Evolutionary conservation across 1,140 invertebrate species (phyloP).

Genomic region (Thaumetopoea pityocampa): DNA sequence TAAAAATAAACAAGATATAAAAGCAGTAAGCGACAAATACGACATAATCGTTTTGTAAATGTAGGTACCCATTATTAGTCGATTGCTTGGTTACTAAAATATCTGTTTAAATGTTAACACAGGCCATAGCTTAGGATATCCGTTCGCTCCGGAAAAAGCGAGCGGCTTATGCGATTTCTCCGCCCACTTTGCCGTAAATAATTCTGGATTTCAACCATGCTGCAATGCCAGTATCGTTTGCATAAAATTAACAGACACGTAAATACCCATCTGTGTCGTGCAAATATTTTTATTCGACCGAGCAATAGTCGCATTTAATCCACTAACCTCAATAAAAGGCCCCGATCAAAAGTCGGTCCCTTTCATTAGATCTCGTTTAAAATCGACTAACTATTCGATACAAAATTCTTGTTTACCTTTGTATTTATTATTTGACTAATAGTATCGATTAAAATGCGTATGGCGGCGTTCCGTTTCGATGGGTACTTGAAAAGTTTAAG

Average conservation of each 20-base stretch:
- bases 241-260: conserved; percentile 11
- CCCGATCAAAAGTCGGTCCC: not conserved
- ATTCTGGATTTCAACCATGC: too few species aligned
- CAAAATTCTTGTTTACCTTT: conserved; percentile 7
- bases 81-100: too few species aligned
- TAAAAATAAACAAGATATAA: too few species aligned
- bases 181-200: too few species aligned
- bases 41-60: too few species aligned
- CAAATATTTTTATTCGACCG: conserved; percentile 15
- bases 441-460: conserved; percentile 11
- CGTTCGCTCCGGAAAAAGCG: too few species aligned
- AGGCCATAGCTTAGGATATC: too few species aligned
- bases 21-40: too few species aligned
- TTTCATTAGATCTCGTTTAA: conserved; percentile 14
- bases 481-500: conserved; percentile 6
- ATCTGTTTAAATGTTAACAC: too few species aligned
- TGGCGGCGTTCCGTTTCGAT: conserved; percentile 2
- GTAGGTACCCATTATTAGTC: too few species aligned
- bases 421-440: conserved; percentile 8
- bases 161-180: too few species aligned
- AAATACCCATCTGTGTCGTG: conserved; percentile 11
- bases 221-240: not conserved
- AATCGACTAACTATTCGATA: conserved; percentile 9
- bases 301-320: conserved; percentile 11
- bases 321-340: conserved; percentile 13